Evolutionary conservation across 2,113 vertebrate genomes (phyloP), one percentile per base, ranked within the genome.

Genomic region (Pterophyllum scalare): DNA sequence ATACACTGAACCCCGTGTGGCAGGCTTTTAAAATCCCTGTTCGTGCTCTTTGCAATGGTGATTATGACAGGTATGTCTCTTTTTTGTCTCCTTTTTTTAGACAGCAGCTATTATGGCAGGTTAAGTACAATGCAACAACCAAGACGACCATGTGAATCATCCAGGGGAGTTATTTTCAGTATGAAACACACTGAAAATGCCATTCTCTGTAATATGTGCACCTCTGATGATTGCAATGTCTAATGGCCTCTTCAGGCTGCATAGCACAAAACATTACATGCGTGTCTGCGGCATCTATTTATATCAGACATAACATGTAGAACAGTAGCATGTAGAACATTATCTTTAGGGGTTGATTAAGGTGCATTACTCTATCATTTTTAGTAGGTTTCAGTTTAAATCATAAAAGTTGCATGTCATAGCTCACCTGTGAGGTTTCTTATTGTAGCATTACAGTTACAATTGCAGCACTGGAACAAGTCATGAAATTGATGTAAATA

Each of bases 1-100:
- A 98, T 85, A 98, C 97, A 0, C 86, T 98, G 89, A 98, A 98
- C 92, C 97, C 97, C 0, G 97, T 98, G 77, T 98, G 97, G 97
- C 97, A 98, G 87, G 97, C 97, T 38, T 98, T 98, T 91, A 97
- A 97, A 92, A 96, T 98, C 80, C 96, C 97, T 0, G 97, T 98
- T 43, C 95, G 97, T 88, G 97, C 97, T 33, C 95, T 98, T 79
- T 98, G 97, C 89, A 98, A 98, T n/a, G 97, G 97, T 60, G 97
- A 98, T 90, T 97, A 96, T 67, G 97, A 98, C 95, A 95, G 97
- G 97, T 97, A 90, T 90, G 92, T 59, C 4, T 12, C 31, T 5
- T 15, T 31, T 35, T 35, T 35, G 8, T 35, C 35, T 35, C 35
- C 35, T 35, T 35, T 35, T 35, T 24, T 61, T 62, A 49, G 52